These are phyloP conservation scores for Glomeris marginata DNA, from an alignment of 2,888 invertebrate genomes.

Conservation along the genomic window DNA sequence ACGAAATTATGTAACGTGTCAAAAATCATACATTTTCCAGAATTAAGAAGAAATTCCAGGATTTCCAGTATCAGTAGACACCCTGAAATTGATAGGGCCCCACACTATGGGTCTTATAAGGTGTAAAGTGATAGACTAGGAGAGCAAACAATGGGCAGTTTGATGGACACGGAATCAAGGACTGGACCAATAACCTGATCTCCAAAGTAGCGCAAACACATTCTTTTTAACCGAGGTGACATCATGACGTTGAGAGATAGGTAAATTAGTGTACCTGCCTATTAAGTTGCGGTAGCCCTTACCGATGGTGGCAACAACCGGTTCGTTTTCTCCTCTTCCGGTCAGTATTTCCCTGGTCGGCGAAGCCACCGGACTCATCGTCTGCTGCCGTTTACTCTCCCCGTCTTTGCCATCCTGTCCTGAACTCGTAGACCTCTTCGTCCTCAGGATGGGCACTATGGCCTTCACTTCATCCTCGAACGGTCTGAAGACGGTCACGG, in stretches of 20 bases:
- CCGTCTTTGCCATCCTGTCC: no score
- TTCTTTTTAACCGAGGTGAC: slow-evolving; percentile 26
- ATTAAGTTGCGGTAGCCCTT: slow-evolving; percentile 64
- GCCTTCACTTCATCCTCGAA: slow-evolving; percentile 63
- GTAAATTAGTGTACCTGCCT: slow-evolving; percentile 24
- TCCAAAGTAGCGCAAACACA: slow-evolving; percentile 54
- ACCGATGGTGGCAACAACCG: slow-evolving; percentile 56
- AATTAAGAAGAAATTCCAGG: no score
- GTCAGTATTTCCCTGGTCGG: background rate
- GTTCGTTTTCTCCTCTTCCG: slow-evolving; percentile 21
- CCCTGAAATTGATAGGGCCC: background rate
- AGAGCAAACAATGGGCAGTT: background rate
- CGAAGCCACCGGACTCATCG: slow-evolving; percentile 1
- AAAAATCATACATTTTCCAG: no score
- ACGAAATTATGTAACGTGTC: no score
- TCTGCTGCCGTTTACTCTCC: background rate
- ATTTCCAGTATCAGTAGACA: no score
- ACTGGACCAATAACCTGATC: slow-evolving; percentile 48
- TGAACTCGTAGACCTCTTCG: no score
- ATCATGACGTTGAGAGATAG: slow-evolving; percentile 14
- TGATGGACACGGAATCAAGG: slow-evolving; percentile 6
- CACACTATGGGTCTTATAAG: background rate
- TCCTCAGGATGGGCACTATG: slow-evolving; percentile 23
- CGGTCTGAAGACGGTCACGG: slow-evolving; percentile 82
- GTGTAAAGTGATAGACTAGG: background rate